phyloP scores from a whole-genome alignment of 2,113 vertebrate species.

The Paralichthys olivaceus region DNA sequence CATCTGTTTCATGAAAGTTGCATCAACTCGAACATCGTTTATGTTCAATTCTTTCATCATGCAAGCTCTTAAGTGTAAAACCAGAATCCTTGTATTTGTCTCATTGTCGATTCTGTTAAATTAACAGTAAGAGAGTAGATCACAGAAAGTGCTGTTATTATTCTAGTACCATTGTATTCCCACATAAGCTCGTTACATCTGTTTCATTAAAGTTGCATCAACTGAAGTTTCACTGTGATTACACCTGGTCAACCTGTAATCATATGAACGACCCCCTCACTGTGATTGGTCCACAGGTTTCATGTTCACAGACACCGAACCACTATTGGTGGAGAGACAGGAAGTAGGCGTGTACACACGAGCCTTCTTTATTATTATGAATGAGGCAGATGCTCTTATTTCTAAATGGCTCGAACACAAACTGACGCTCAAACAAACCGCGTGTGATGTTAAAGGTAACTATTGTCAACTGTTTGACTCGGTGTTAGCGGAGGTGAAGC shows the following conservation, averaged over 20 bases:
- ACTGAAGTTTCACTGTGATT: conserved; percentile 27
- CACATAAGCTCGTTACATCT: neutral
- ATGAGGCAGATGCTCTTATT: conserved; percentile 12
- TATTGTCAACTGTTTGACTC: neutral
- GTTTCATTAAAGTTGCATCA: conserved; percentile 6
- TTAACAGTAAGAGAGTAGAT: too few relatives aligned
- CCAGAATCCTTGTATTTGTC: too few relatives aligned
- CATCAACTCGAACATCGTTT: too few relatives aligned
- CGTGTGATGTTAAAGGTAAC: neutral
- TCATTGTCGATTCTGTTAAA: too few relatives aligned
- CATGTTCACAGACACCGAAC: neutral
- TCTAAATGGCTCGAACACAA: conserved; percentile 18
- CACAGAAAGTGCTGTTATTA: too few relatives aligned
- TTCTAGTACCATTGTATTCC: neutral
- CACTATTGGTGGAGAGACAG: conserved; percentile 45
- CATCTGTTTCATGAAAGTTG: neutral
- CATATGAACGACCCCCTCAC: conserved; percentile 63
- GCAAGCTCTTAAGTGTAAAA: too few relatives aligned
- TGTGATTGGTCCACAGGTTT: conserved; percentile 51
- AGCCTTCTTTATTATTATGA: conserved; percentile 45
- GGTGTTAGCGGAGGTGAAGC: neutral
- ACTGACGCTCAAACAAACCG: neutral
- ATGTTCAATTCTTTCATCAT: too few relatives aligned
- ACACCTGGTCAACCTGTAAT: conserved; percentile 42
- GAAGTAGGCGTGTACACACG: neutral